Evolutionary conservation across 2,113 vertebrate species (phyloP), one percentile per base, ranked within the genome.

Genomic region (Peromyscus maniculatus): DNA sequence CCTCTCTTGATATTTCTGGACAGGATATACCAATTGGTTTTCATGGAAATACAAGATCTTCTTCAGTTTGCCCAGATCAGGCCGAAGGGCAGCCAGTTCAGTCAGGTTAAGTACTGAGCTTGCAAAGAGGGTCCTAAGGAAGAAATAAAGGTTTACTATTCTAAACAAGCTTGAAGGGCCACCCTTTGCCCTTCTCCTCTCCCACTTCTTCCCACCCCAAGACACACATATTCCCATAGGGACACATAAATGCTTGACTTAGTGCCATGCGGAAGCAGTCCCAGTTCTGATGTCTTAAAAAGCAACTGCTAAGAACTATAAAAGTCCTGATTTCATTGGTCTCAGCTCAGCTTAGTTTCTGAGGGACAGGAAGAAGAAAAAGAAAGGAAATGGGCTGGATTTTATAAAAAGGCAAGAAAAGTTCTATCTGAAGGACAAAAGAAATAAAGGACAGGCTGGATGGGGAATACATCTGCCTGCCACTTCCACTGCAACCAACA

Each of bases 41-140:
- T 99, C 99, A 22, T 99, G 99, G 98, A 99, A 99, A 98, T 99
- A 99, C 93, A 99, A 98, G 89, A 99, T 98, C 98, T 99, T 99
- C 98, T 99, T 99, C 97, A 99, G 98, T 98, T 99, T 98, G 92
- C 98, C 99, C 98, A 99, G 99, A 99, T 99, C 99, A 98, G 99
- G 99, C 97, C 99, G 99, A 98, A 99, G 99, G 98, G 99, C 99
- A 97, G 98, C 83, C 97, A 99, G 99, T 99, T 99, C 99, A 95
- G 99, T 98, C 97, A 99, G 99, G 99, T 99, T 99, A 97, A 99
- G 99, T 93, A 99, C 99, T 0, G 99, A 99, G 98, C 99, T 99
- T 98, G 99, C 98, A 96, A 99, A 99, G 72, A 99, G 99, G 90
- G 99, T 98, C 99, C 99, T 99, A 98, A 97, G 96, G 98, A 99